Evolutionary conservation across 1,140 invertebrate genomes (phyloP).

Genomic region (Pseudobourletiella spinata): DNA sequence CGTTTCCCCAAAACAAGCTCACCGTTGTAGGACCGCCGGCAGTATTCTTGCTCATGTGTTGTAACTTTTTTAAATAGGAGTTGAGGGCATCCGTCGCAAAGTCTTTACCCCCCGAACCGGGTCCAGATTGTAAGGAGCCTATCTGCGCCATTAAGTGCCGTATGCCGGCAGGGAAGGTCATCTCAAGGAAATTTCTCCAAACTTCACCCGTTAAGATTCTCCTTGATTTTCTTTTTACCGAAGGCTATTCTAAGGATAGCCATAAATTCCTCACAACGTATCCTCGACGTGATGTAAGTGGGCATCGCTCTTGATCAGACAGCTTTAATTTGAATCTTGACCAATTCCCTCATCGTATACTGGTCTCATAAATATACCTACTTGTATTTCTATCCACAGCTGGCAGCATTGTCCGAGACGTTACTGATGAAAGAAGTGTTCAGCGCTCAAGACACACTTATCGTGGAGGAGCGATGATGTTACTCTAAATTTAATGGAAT

Average conservation of each 20-base stretch:
- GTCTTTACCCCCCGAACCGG: constrained; percentile 30
- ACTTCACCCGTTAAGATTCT: constrained; percentile 26
- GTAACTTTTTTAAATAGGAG: too few species aligned
- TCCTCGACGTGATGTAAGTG: constrained; percentile 35
- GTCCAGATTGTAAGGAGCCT: constrained; percentile 14
- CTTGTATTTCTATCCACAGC: constrained; percentile 16
- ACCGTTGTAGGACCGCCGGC: too few species aligned
- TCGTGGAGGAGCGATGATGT: constrained; percentile 34
- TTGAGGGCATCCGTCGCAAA: constrained; percentile 15
- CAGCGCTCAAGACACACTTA: constrained; percentile 35
- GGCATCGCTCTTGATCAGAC: background rate
- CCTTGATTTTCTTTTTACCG: constrained; percentile 32
- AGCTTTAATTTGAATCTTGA: too few species aligned
- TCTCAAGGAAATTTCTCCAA: constrained; percentile 30
- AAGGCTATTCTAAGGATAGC: constrained; percentile 31
- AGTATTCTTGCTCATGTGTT: too few species aligned
- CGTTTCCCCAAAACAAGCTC: too few species aligned
- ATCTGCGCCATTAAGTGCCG: constrained; percentile 28
- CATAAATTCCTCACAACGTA: constrained; percentile 34
- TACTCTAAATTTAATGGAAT: background rate
- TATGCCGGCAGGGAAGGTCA: constrained; percentile 29
- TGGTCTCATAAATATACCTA: background rate
- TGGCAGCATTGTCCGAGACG: constrained; percentile 20
- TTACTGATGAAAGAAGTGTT: constrained; percentile 26
- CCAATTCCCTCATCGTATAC: too few species aligned